phyloP scores from a whole-genome alignment of 2,113 vertebrate genomes.

The Stomatorhinus ivindoensis region DNA sequence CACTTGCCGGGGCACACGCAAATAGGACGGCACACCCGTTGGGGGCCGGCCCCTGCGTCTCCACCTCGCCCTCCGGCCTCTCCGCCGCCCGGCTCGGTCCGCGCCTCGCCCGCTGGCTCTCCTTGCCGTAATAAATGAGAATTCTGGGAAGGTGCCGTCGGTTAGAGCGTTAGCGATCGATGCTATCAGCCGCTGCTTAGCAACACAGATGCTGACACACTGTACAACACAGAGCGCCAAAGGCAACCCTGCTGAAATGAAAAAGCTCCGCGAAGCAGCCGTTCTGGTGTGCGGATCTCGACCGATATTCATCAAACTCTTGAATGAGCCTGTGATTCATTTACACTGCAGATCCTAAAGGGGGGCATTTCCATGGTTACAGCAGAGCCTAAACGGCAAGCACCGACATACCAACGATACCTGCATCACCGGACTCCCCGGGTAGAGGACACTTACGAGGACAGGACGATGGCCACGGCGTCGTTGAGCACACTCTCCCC shows the following conservation, averaged over 20 bases:
- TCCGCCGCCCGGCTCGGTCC: not conserved
- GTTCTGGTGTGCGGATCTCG: not conserved
- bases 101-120: slow-evolving; percentile 32
- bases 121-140: slow-evolving; percentile 53
- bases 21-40: slow-evolving; percentile 20
- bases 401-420: not conserved
- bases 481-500: slow-evolving; percentile 97
- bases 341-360: not conserved
- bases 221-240: not conserved
- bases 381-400: not conserved
- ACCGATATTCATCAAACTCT: not conserved
- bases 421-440: not conserved
- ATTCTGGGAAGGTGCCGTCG: slow-evolving; percentile 46
- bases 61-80: not conserved
- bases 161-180: not conserved
- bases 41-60: not conserved
- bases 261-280: not conserved
- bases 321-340: not conserved
- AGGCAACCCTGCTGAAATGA: not conserved
- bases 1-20: not conserved
- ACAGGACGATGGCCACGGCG: slow-evolving; percentile 93
- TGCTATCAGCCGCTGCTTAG: not conserved
- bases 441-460: slow-evolving; percentile 75
- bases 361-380: not conserved
- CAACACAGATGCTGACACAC: not conserved